Evolutionary conservation across 2,888 invertebrate species (phyloP).

Genomic region (Sympetrum striolatum): DNA sequence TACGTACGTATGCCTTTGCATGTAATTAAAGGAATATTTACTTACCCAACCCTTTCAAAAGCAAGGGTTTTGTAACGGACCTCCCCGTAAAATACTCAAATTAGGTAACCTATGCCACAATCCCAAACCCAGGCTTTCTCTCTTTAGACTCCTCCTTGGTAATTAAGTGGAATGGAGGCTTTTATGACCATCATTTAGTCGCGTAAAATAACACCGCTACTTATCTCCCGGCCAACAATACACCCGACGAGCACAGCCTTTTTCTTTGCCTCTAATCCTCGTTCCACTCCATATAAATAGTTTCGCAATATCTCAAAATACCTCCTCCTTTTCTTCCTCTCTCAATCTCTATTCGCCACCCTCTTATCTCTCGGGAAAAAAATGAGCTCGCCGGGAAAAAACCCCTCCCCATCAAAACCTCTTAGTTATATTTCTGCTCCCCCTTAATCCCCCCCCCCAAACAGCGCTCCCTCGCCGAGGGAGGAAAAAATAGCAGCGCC

Average conservation of each 20-base stretch:
- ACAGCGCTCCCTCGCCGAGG: too few relatives aligned
- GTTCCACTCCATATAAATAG: conserved; percentile 31
- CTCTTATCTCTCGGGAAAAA: not conserved
- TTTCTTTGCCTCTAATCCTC: conserved; percentile 10
- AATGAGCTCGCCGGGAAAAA: not conserved
- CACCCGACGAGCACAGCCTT: not conserved
- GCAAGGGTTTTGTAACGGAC: not conserved
- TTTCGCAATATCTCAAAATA: conserved; percentile 17
- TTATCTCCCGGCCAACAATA: conserved; percentile 2
- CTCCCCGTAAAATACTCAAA: not conserved
- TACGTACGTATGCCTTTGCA: too few relatives aligned
- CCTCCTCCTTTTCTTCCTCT: not conserved
- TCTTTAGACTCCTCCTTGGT: conserved; percentile 2
- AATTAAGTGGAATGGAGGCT: conserved; percentile 22
- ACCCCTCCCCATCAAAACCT: not conserved
- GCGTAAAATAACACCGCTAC: not conserved
- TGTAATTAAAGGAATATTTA: too few relatives aligned
- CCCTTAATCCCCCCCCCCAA: not conserved
- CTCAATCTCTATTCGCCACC: conserved; percentile 17
- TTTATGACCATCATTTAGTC: conserved; percentile 21
- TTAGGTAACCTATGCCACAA: not conserved
- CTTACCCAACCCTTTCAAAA: not conserved
- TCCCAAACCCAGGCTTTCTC: not conserved
- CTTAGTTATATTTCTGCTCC: not conserved
- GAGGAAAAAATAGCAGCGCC: not conserved